Evolutionary conservation across 2,113 vertebrate species (phyloP).

Genomic region (Anarrhichthys ocellatus): DNA sequence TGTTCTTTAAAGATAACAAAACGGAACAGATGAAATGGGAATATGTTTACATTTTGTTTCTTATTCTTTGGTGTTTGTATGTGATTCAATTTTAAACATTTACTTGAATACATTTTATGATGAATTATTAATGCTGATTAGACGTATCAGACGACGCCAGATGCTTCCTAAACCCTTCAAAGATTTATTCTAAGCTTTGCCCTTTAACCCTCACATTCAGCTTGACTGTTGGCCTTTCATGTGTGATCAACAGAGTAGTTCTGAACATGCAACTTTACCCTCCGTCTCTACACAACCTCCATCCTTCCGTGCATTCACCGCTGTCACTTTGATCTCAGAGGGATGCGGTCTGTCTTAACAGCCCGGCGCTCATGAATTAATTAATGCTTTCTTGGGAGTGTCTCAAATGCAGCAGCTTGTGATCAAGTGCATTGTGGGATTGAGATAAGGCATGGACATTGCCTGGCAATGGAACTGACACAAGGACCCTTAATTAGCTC

Average conservation of each 20-base stretch:
- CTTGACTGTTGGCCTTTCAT: conserved; percentile 33
- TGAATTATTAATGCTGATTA: conserved; percentile 47
- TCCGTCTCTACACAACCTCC: background rate
- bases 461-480: conserved; percentile 76
- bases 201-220: conserved; percentile 51
- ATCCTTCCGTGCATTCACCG: conserved; percentile 15
- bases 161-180: conserved; percentile 40
- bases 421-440: conserved; percentile 80
- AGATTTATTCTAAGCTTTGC: conserved; percentile 31
- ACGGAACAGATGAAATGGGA: conserved; percentile 49
- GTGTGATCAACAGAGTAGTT: conserved; percentile 41
- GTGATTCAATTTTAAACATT: conserved; percentile 30
- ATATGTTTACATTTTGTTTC: conserved; percentile 52
- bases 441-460: conserved; percentile 77
- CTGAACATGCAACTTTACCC: conserved; percentile 40
- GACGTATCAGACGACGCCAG: conserved; percentile 54
- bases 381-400: conserved; percentile 66
- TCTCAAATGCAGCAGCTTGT: conserved; percentile 74
- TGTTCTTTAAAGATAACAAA: conserved; percentile 68
- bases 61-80: background rate
- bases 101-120: conserved; percentile 9
- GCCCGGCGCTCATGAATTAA: conserved; percentile 71
- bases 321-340: conserved; percentile 62
- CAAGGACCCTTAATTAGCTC: conserved; percentile 75
- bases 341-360: conserved; percentile 57